Evolutionary conservation across 2,888 invertebrate genomes (phyloP), one percentile per base, ranked within the genome.

Genomic region (Andricus quercusramuli): DNA sequence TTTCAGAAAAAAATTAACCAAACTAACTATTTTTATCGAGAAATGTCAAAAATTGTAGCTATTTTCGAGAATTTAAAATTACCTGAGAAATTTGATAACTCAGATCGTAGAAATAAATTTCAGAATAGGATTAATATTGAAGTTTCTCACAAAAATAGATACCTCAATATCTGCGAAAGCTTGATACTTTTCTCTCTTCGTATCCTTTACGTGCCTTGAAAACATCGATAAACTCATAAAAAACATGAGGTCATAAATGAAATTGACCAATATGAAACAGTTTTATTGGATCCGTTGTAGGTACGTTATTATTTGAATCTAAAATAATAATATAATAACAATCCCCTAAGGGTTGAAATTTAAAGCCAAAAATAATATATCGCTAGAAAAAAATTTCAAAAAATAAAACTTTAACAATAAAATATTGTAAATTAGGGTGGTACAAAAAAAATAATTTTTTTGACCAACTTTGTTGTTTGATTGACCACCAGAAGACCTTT

Each of bases 241-340:
- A 79, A 79, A n/a, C 62, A 59, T 29, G 37, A 79, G 68, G 62
- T 68, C 59, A 56, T 70, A 79, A 47, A 70, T 70, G 22, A 56
- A 74, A 56, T 68, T 78, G 78, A 68, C 59, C 74, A 68, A 78
- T 76, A 80, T 62, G 62, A 78, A 78, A 78, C 70, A 74, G 56
- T 74, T 74, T 74, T 74, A 74, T 78, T 80, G 51, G 62, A 78
- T 56, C 11, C 29, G 15, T 77, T 64, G 56, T 37, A 37, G 44
- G 67, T 37, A 78, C 41, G 66, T 77, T 67, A 74, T 65, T 59
- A 78, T 68, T 59, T 41, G 59, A 74, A 67, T 62, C n/a, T 74
- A 13, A 11, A 59, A 56, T 59, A 22, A 59, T 13, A 17, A 47
- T 47, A 6, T 17, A 17, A 17, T 47, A 17, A 17, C 17, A 6